Base-by-base conservation (phyloP, 92 coral and sea anemone species). In the Zoanthus sociatus region DNA sequence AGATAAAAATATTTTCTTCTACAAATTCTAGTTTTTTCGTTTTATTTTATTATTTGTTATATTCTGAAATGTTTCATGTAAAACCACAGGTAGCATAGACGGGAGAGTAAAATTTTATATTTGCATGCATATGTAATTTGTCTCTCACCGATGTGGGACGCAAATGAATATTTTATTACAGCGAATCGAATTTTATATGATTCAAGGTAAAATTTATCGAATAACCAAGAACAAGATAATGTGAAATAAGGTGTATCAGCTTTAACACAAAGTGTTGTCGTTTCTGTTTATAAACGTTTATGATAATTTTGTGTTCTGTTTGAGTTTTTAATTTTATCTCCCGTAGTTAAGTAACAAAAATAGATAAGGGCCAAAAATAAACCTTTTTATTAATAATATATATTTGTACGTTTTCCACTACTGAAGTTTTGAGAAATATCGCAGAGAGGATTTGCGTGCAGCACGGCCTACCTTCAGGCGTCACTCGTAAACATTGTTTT, bases 91-190 rank as follows among this genome's bases (percentile, higher is more conserved):
- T 14, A 21, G 1, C 20, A 3, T 20, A 45, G 46, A 33, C 75
- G 45, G 20, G 20, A 16, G 45, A 18, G 20, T 64, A 16, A 44
- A 12, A 18, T 18, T 26, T 3, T 0, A 37, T 32, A 79, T 61
- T 79, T 79, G 84, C 84, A 79, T 81, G 64, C 60, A 16, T 72
- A 50, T 78, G 72, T 64, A 66, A 45, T 26, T 81, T 21, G 46
- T 44, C 61, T 32, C 32, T 78, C 63, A 47, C 53, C 56, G 56
- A 51, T 58, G 72, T 37, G 3, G 42, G 76, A 81, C 75, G 85
- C 85, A 14, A 10, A 81, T 81, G 85, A 81, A 81, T 81, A 81
- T 81, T 81, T 81, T 66, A 81, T 81, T 17, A 75, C 17, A 6
- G 14, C n/a, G 72, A 26, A 61, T 63, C 69, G 69, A 20, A 17